Base-by-base conservation (phyloP, 2,888 invertebrate genomes). In the Andrena bicolor region DNA sequence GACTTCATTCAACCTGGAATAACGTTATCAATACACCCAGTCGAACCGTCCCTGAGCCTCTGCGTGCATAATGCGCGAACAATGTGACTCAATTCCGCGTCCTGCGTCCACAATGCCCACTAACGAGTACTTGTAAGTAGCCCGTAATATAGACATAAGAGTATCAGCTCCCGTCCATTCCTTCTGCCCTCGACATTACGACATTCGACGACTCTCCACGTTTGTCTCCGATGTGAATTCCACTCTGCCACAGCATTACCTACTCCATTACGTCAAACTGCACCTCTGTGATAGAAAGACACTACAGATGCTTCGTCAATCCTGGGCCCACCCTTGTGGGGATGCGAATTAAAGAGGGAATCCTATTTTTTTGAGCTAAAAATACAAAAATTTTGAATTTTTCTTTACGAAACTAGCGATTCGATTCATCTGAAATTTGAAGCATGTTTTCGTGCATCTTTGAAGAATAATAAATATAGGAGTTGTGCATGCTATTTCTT, bases 41-140 rank as follows among this genome's bases (percentile, higher is more conserved):
- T 35, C 56, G 49, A 74, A 70, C 64, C 30, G 48, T 48, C 53
- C 49, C 49, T 16, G 51, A 60, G 20, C 30, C 60, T 23, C 41
- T n/a, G 53, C 61, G 26, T 26, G 30, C 58, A 58, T 83, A 84
- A 80, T 78, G 53, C 65, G 23, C 65, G 75, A 84, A 84, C 83
- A 84, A 84, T 83, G 82, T 30, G 10, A 58, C n/a, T 13, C 71
- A 41, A 51, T 63, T 16, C 35, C 20, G 28, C 65, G 51, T 61
- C 48, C n/a, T 53, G 61, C 58, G 64, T 66, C 61, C 30, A 76
- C 82, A 76, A 84, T 85, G 73, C 56, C 32, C 51, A 16, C 69
- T 69, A 41, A 41, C 41, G 41, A 41, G 41, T 16, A 41, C 41
- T 41, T 41, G 16, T 56, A 79, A 85, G 58, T 56, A 23, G 64